A percentile compares a stretch with the other conserved stretches of the same genome.
Conservation (phyloP, 1,140 invertebrate species). For the Bombus terrestris region DNA sequence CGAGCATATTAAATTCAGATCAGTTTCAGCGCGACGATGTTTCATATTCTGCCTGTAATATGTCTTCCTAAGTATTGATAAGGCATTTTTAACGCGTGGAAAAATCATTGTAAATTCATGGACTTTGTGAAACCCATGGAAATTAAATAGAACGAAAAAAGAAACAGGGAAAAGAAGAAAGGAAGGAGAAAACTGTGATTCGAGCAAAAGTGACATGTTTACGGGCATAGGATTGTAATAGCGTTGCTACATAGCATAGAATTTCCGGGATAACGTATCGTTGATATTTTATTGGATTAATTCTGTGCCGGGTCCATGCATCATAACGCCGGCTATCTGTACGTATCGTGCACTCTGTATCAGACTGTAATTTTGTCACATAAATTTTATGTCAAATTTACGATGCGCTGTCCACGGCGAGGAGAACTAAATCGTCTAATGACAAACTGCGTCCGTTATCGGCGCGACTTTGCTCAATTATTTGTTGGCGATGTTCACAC, state of each 20-base stretch:
- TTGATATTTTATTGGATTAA: slow-evolving; percentile 57
- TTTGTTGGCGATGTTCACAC: background rate
- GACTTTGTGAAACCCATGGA: background rate
- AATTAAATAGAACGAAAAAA: background rate
- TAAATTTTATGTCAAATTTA: slow-evolving; percentile 52
- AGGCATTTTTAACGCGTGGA: background rate
- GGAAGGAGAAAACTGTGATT: background rate
- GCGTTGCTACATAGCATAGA: background rate
- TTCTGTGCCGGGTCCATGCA: slow-evolving; percentile 31
- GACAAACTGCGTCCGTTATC: slow-evolving; percentile 1
- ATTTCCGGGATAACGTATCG: slow-evolving; percentile 5
- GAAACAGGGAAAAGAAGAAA: background rate
- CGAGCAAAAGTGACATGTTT: background rate
- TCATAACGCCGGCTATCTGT: slow-evolving; percentile 44
- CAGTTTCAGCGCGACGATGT: background rate
- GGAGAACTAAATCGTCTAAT: slow-evolving; percentile 19
- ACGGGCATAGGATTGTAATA: background rate
- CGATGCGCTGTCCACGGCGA: slow-evolving; percentile 3
- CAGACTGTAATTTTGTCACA: slow-evolving; percentile 42
- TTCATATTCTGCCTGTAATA: background rate
- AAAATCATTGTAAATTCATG: slow-evolving; percentile 27
- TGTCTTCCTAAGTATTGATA: background rate
- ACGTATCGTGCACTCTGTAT: slow-evolving; percentile 23
- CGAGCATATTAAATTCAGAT: slow-evolving; percentile 1
- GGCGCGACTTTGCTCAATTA: slow-evolving; percentile 2